Evolutionary conservation across 2,888 invertebrate genomes (phyloP), one percentile per base, ranked within the genome.

Genomic region (Palloptera scutellata): DNA sequence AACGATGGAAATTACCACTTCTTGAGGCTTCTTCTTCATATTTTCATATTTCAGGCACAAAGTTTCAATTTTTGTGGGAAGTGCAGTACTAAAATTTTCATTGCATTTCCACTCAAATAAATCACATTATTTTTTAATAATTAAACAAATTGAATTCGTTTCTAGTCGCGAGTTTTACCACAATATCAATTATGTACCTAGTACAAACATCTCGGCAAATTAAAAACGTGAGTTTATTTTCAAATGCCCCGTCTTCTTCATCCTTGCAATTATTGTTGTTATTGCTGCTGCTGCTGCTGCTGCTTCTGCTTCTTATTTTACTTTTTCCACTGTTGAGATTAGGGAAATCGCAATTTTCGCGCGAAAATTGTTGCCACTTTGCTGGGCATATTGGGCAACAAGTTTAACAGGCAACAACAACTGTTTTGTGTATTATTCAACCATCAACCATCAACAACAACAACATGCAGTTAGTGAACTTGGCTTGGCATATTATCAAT

Each of bases 281-380:
- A 45, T 53, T 52, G 10, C 58, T 66, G 42, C 42, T 60, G 61
- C 48, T 66, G 19, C 64, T 52, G 63, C 52, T 66, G 40, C 42
- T 61, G 20, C 40, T 53, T 52, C 20, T 61, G 53, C 15, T 43
- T n/a, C 11, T 58, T 58, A 17, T 58, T 52, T 41, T 61, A 45
- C 20, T 43, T n/a, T 13, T 58, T 58, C 17, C 17, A 58, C 19
- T 13, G 51, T 57, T 64, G 70, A 73, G 78, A 79, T 79, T 77
- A 78, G 72, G 70, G 75, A 76, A 79, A 78, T 77, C 77, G 75
- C 74, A 71, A 77, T 77, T 79, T 79, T 77, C 73, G 78, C 79
- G 78, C 78, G 78, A 77, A 76, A 75, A 74, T 75, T 73, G 11
- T 75, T 75, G 76, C 75, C 76, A 80, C 76, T 76, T 79, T 72